Evolutionary conservation across 2,888 invertebrate genomes (phyloP).

Genomic region (Baccha elongata): DNA sequence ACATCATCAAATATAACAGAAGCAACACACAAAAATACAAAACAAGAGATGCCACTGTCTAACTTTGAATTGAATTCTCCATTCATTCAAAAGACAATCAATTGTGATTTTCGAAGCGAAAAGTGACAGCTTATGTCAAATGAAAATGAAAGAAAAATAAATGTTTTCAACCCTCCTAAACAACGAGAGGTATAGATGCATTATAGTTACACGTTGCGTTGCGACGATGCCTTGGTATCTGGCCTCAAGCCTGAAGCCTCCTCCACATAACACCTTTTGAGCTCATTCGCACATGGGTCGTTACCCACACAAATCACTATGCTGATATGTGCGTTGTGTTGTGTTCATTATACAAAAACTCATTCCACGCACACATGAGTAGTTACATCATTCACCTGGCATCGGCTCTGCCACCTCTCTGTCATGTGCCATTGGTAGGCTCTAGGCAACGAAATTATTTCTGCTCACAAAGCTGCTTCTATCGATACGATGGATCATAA

Average conservation of each 20-base stretch:
- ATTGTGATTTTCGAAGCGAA: slow-evolving; percentile 33
- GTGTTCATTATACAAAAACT: slow-evolving; percentile 27
- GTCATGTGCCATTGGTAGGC: neutral
- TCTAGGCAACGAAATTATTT: slow-evolving; percentile 9
- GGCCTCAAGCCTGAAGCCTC: slow-evolving; percentile 11
- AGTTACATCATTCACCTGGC: slow-evolving; percentile 12
- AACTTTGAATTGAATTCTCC: slow-evolving; percentile 12
- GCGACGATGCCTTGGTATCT: neutral
- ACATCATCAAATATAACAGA: slow-evolving; percentile 11
- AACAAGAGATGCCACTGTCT: slow-evolving; percentile 20
- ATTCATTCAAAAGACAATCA: slow-evolving; percentile 35
- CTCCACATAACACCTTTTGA: slow-evolving; percentile 23
- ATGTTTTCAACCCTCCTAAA: slow-evolving; percentile 10
- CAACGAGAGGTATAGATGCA: slow-evolving; percentile 18
- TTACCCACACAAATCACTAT: slow-evolving; percentile 20
- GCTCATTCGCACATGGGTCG: slow-evolving; percentile 34
- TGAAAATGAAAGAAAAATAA: slow-evolving; percentile 33
- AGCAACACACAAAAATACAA: neutral
- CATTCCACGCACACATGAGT: slow-evolving; percentile 29
- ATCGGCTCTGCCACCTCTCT: neutral
- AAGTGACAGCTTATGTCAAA: slow-evolving; percentile 44
- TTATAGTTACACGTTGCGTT: slow-evolving; percentile 20
- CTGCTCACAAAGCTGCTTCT: slow-evolving; percentile 13
- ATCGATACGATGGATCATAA: slow-evolving; percentile 4
- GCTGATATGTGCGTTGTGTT: slow-evolving; percentile 7